Conservation (phyloP, 1,140 invertebrate genomes). For the Drosophila lini region DNA sequence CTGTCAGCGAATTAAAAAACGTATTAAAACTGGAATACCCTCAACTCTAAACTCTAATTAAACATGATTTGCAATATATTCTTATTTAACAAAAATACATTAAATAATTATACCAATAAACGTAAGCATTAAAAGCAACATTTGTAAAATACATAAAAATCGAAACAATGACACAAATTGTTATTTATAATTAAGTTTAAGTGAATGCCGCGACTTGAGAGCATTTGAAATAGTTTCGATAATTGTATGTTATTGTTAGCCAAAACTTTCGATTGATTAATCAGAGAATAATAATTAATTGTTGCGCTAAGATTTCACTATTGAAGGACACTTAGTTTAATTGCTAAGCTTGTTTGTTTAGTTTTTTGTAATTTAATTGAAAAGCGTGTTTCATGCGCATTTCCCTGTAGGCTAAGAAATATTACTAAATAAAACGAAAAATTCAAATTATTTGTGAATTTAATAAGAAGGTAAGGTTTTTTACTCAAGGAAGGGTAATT, state of each 20-base stretch:
- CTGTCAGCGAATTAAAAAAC: neutral
- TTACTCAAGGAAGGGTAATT: neutral
- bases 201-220: conserved; percentile 18
- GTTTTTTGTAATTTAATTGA: conserved; percentile 54
- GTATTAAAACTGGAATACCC: neutral
- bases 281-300: conserved; percentile 61
- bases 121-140: conserved; percentile 43
- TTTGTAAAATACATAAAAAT: conserved; percentile 61
- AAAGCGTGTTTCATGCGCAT: conserved; percentile 64
- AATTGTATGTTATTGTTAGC: conserved; percentile 58
- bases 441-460: conserved; percentile 31
- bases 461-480: neutral
- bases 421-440: conserved; percentile 63
- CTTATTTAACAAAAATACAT: conserved; percentile 32
- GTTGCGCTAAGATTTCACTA: conserved; percentile 71
- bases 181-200: conserved; percentile 57
- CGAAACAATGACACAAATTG: conserved; percentile 39
- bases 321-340: conserved; percentile 47
- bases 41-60: conserved; percentile 2
- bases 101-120: conserved; percentile 4
- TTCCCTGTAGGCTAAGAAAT: conserved; percentile 58
- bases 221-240: conserved; percentile 23
- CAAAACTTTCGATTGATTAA: conserved; percentile 40
- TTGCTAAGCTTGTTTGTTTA: conserved; percentile 77
- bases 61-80: conserved; percentile 68